A percentile compares a stretch with the other conserved stretches of the same genome.
Evolutionary conservation across 2,113 vertebrate species (phyloP).

Genomic region (Corythaixoides concolor): DNA sequence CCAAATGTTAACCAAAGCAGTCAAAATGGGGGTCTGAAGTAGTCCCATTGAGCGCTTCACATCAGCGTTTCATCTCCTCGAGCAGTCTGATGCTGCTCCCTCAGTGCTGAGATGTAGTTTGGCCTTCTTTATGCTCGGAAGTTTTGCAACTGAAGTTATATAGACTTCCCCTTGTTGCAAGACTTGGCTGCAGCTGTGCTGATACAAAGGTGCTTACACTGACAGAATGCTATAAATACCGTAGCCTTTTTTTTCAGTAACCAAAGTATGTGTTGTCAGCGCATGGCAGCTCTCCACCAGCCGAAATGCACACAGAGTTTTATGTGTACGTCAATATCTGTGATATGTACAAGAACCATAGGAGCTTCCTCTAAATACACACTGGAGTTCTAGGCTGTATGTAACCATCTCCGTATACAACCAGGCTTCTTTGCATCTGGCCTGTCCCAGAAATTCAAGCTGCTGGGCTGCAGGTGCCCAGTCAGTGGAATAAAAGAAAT

Average conservation of each 20-base stretch:
- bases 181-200: background rate
- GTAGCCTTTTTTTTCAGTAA: background rate
- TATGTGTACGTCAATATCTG: background rate
- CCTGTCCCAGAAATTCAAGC: background rate
- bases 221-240: accelerated
- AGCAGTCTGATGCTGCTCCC: background rate
- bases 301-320: background rate
- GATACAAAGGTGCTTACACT: background rate
- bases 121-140: background rate
- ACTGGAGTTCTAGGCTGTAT: background rate
- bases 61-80: background rate
- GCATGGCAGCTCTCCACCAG: background rate
- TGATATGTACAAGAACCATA: background rate
- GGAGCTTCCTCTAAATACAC: background rate
- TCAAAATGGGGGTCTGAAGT: background rate
- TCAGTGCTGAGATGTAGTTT: background rate
- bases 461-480: background rate
- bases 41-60: background rate
- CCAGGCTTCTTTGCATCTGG: background rate
- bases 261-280: background rate
- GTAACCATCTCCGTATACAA: background rate
- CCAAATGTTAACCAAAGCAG: background rate
- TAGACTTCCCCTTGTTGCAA: background rate
- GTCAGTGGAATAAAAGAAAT: background rate
- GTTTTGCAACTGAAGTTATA: background rate